These are phyloP conservation scores for Ophion ellenae DNA, from an alignment of 2,888 invertebrate genomes.

Conservation along the genomic window DNA sequence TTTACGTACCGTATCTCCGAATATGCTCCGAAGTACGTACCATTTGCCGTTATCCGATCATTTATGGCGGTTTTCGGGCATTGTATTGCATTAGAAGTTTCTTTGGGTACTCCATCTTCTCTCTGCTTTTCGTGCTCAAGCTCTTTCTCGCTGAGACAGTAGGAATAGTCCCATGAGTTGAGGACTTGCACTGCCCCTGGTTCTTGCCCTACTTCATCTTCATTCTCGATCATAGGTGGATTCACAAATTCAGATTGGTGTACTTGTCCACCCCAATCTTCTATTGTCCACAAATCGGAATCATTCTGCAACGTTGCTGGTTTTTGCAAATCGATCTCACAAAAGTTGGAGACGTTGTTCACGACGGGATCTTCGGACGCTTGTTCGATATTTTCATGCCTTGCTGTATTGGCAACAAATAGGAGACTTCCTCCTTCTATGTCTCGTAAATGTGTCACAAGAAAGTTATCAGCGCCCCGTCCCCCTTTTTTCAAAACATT, in stretches of 20 bases:
- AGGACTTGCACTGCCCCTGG: background rate
- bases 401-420: background rate
- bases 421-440: background rate
- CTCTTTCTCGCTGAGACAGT: background rate
- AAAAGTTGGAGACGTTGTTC: conserved; percentile 5
- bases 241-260: background rate
- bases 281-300: background rate
- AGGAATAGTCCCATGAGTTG: background rate
- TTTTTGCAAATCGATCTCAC: background rate
- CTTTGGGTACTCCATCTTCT: too few relatives aligned
- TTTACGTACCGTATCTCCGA: background rate
- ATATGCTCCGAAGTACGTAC: background rate
- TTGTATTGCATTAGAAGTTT: too few relatives aligned
- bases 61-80: background rate
- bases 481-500: background rate
- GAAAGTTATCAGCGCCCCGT: background rate
- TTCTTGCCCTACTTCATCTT: background rate
- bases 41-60: background rate
- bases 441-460: background rate
- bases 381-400: too few relatives aligned
- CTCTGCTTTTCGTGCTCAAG: too few relatives aligned
- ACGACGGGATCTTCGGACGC: background rate
- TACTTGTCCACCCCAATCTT: conserved; percentile 2
- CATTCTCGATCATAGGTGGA: background rate
- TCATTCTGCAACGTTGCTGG: background rate